phyloP scores from a whole-genome alignment of 2,113 vertebrate genomes.

The Peromyscus maniculatus region DNA sequence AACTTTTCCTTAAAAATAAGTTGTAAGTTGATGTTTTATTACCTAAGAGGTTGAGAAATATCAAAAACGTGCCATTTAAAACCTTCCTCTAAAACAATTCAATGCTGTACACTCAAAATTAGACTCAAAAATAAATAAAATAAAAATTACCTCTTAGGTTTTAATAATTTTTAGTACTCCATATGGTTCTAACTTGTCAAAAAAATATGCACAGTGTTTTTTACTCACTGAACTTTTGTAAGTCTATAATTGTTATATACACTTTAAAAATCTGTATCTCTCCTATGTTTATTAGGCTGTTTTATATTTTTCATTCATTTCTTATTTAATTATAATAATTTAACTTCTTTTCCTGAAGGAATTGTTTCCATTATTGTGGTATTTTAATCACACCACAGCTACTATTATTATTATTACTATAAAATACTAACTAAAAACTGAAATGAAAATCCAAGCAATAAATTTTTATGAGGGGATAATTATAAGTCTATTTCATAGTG shows the following conservation, averaged over 20 bases:
- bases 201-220: not conserved
- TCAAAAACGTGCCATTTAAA: not conserved
- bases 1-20: not conserved
- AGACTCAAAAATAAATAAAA: not conserved
- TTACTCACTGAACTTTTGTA: not conserved
- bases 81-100: not conserved
- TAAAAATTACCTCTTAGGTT: not conserved
- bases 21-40: not conserved
- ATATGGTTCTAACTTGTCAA: not conserved
- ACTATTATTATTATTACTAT: not conserved
- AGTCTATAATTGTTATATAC: not conserved
- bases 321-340: not conserved
- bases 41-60: not conserved
- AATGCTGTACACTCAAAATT: not conserved
- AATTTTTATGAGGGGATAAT: not conserved
- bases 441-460: not conserved
- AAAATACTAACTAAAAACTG: slow-evolving; percentile 19
- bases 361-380: not conserved
- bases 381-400: not conserved
- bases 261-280: not conserved
- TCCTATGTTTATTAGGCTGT: not conserved
- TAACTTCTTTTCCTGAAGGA: not conserved
- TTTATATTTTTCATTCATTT: not conserved
- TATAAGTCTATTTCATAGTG: not conserved
- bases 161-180: not conserved